Percentiles rank a stretch among this genome's conserved stretches.
These are phyloP conservation scores for Butorides virescens DNA, from an alignment of 2,113 vertebrate species.

Conservation along the genomic window DNA sequence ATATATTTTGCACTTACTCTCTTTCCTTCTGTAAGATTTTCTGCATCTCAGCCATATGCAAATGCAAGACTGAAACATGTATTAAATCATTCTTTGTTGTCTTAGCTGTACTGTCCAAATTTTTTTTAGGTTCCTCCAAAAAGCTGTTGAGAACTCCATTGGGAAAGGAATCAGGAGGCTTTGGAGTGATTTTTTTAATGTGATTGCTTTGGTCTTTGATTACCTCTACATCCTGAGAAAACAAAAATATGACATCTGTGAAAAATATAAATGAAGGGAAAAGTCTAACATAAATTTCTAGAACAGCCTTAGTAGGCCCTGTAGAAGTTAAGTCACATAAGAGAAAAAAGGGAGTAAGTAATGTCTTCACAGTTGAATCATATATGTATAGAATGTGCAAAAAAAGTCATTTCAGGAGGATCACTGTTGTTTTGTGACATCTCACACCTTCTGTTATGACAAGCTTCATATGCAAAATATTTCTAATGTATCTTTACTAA, in stretches of 20 bases:
- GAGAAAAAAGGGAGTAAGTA: background rate
- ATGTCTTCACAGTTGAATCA: background rate
- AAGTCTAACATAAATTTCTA: background rate
- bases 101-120: background rate
- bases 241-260: background rate
- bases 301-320: no score
- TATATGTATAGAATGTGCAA: background rate
- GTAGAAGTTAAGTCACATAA: background rate
- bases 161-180: background rate
- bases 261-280: background rate
- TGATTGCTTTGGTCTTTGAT: background rate
- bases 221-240: constrained; percentile 41
- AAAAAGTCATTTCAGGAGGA: background rate
- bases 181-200: background rate
- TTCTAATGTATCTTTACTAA: background rate
- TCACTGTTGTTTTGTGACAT: background rate
- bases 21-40: constrained; percentile 70
- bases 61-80: constrained; percentile 31
- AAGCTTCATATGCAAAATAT: background rate
- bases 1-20: constrained; percentile 66
- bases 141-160: background rate
- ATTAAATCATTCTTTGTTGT: constrained; percentile 1
- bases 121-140: background rate
- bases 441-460: background rate
- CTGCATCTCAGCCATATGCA: constrained; percentile 55